A percentile compares a stretch with the other conserved stretches of the same genome.
Conservation (phyloP, 2,888 invertebrate species). For the Schrankia costaestrigalis region DNA sequence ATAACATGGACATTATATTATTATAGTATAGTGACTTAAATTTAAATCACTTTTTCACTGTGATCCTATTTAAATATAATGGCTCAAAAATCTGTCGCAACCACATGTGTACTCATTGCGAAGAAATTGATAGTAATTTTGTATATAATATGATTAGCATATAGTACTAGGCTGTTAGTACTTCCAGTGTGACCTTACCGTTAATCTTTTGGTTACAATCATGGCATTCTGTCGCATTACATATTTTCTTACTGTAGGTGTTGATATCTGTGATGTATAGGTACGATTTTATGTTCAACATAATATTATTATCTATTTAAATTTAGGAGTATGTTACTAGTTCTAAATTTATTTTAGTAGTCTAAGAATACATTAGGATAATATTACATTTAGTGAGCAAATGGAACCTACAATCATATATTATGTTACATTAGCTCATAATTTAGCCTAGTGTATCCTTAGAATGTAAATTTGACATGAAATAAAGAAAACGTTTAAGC, state of each 20-base stretch:
- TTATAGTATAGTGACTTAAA: conserved; percentile 65
- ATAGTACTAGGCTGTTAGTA: conserved; percentile 63
- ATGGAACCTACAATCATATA: too few species aligned
- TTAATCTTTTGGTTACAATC: conserved; percentile 47
- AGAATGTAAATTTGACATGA: too few species aligned
- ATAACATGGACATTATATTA: conserved; percentile 73
- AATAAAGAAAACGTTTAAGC: too few species aligned
- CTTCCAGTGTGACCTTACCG: conserved; percentile 76
- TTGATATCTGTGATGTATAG: conserved; percentile 72
- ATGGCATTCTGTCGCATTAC: conserved; percentile 45
- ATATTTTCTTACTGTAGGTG: conserved; percentile 53
- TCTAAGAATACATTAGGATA: too few species aligned
- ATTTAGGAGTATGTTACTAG: too few species aligned
- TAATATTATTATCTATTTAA: too few species aligned
- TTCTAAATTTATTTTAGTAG: too few species aligned
- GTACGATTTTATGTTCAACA: conserved; percentile 45
- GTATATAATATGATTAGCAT: conserved; percentile 61
- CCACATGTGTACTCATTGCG: conserved; percentile 48
- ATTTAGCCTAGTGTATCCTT: too few species aligned
- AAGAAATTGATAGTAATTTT: conserved; percentile 50
- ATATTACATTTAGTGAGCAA: too few species aligned
- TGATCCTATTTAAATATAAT: conserved; percentile 77
- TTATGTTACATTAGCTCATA: too few species aligned
- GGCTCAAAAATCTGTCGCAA: conserved; percentile 75
- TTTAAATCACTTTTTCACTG: conserved; percentile 79